These are phyloP conservation scores for Eilema depressum DNA, from an alignment of 2,888 invertebrate species.

Conservation along the genomic window DNA sequence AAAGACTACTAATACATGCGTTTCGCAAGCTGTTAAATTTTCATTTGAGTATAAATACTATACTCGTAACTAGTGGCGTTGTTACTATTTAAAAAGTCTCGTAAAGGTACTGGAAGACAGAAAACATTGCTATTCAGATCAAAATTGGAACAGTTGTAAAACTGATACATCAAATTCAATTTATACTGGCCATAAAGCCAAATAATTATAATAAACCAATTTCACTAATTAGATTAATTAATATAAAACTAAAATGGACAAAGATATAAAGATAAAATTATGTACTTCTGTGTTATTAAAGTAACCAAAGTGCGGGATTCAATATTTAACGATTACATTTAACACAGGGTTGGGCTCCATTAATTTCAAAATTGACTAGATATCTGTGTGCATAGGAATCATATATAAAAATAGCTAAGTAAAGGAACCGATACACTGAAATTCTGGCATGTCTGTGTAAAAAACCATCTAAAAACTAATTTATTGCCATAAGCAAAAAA, in stretches of 20 bases:
- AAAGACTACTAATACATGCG: slow-evolving; percentile 63
- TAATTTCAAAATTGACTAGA: slow-evolving; percentile 87
- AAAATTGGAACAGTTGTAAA: slow-evolving; percentile 69
- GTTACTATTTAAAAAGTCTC: slow-evolving; percentile 63
- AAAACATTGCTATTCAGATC: slow-evolving; percentile 84
- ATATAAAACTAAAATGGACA: slow-evolving; percentile 81
- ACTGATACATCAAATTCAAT: slow-evolving; percentile 67
- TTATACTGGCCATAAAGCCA: slow-evolving; percentile 78
- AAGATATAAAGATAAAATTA: slow-evolving; percentile 66
- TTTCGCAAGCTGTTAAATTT: slow-evolving; percentile 44
- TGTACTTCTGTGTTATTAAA: slow-evolving; percentile 78
- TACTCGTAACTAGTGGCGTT: slow-evolving; percentile 60
- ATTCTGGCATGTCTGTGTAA: slow-evolving; percentile 80
- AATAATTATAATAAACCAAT: slow-evolving; percentile 73
- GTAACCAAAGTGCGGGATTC: slow-evolving; percentile 74
- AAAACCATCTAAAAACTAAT: slow-evolving; percentile 74
- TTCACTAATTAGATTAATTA: slow-evolving; percentile 73
- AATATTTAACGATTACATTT: slow-evolving; percentile 66
- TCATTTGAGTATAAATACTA: slow-evolving; percentile 53
- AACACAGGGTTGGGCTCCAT: slow-evolving; percentile 78
- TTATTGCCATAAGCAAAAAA: slow-evolving; percentile 80
- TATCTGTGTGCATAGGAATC: slow-evolving; percentile 86
- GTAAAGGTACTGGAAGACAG: slow-evolving; percentile 82
- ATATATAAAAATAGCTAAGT: slow-evolving; percentile 83
- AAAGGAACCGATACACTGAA: slow-evolving; percentile 85